Base-by-base conservation (phyloP, 2,797 vertebrate species). In the Nyctibius grandis region DNA sequence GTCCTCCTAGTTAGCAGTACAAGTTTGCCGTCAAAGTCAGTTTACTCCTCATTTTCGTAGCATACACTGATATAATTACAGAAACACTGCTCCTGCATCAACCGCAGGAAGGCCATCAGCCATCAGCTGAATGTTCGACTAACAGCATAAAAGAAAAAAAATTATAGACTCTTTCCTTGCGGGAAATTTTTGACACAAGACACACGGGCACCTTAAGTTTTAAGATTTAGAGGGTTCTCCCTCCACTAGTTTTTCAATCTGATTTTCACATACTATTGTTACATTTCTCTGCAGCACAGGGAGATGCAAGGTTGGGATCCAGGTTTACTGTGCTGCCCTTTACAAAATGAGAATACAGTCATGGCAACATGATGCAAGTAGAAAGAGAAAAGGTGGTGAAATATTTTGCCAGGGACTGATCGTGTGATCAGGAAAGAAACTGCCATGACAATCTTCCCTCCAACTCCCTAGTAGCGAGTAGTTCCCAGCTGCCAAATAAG, bases 391-490 rank as follows among this genome's bases (percentile, higher is more conserved):
- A 85, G 11, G 4, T 76, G n/a, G 38, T 56, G 3, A 76, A 89
- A 69, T 75, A 75, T 76, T 91, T 94, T 70, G 17, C 26, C 34
- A 69, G 36, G 69, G 73, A 75, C 50, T 64, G 47, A 38, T 74
- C 0, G 0, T 34, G 18, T 56, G 40, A 74, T 60, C 15, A 54
- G 26, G 9, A 15, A n/a, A 64, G 91, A 84, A 76, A 4, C 4
- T 15, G 7, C 18, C 8, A 3, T 51, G 51, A 89, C 28, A 89
- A 29, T 11, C 21, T 78, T 67, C 26, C 23, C 25, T 92, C 47
- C 68, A 92, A 12, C 26, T 69, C 22, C 7, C 8, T 65, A n/a
- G 3, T 6, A 88, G 28, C 47, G 16, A 70, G 74, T 22, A 65
- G 18, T 80, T 91, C 34, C 47, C 53, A 64, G 11, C 22, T 54